phyloP scores from a whole-genome alignment of 2,797 vertebrate genomes.

The Rhynchonycteris naso region DNA sequence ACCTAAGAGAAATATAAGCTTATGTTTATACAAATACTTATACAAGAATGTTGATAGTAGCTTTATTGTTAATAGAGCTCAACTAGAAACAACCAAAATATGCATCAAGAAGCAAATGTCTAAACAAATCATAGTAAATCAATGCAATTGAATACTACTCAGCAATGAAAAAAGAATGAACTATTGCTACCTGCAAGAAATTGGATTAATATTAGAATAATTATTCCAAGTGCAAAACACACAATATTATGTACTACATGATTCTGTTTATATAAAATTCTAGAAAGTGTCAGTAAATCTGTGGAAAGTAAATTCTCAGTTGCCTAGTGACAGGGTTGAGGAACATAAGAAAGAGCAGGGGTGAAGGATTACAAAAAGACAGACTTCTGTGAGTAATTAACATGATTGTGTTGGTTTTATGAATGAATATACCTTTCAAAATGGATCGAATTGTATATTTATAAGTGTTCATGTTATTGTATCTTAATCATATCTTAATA shows the following conservation, averaged over 20 bases:
- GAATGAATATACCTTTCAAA: background rate
- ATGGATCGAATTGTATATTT: background rate
- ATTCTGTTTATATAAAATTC: background rate
- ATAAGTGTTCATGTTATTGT: background rate
- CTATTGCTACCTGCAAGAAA: background rate
- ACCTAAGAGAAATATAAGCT: background rate
- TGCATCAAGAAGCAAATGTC: background rate
- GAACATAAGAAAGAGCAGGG: background rate
- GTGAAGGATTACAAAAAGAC: background rate
- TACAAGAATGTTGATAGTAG: background rate
- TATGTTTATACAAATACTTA: background rate
- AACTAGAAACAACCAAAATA: background rate
- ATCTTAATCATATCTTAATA: background rate
- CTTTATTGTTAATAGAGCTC: conserved; percentile 8
- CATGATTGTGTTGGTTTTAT: background rate
- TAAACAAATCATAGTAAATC: background rate
- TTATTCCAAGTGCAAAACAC: background rate
- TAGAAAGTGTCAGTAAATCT: background rate
- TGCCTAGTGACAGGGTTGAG: background rate
- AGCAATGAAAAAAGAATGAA: background rate
- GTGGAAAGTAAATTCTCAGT: background rate
- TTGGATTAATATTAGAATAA: background rate
- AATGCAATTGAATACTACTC: background rate
- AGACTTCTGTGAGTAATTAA: background rate
- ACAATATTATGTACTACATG: background rate